Evolutionary conservation across 2,888 invertebrate genomes (phyloP).

Genomic region (Epistrophella euchroma): DNA sequence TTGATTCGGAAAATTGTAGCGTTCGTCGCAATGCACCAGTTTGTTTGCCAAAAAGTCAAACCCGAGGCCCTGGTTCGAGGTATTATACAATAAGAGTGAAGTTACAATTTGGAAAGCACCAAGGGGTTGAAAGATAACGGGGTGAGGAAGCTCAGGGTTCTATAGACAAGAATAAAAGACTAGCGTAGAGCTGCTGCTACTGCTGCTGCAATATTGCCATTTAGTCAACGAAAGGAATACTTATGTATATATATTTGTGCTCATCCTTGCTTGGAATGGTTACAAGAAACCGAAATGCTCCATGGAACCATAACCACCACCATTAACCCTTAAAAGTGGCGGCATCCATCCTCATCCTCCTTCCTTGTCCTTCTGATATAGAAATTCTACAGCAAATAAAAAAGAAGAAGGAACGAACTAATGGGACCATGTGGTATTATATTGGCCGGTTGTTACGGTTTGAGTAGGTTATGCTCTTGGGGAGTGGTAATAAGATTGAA

Average conservation of each 20-base stretch:
- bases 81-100: slow-evolving; percentile 28
- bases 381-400: not conserved
- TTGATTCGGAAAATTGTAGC: slow-evolving; percentile 74
- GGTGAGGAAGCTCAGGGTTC: not conserved
- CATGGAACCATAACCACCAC: slow-evolving; percentile 66
- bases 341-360: slow-evolving; percentile 4
- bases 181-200: slow-evolving; percentile 9
- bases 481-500: slow-evolving; percentile 76
- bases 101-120: slow-evolving; percentile 36
- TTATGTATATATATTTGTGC: slow-evolving; percentile 43
- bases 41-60: slow-evolving; percentile 75
- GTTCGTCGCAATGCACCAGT: slow-evolving; percentile 76
- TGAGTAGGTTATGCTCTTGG: slow-evolving; percentile 51
- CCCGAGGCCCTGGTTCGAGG: slow-evolving; percentile 30
- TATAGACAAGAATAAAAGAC: slow-evolving; percentile 40
- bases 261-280: slow-evolving; percentile 73
- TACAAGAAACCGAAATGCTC: slow-evolving; percentile 73
- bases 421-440: slow-evolving; percentile 71
- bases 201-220: slow-evolving; percentile 56
- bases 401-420: slow-evolving; percentile 39
- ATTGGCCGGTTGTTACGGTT: slow-evolving; percentile 43
- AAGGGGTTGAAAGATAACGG: slow-evolving; percentile 11
- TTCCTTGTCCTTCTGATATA: not conserved
- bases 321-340: slow-evolving; percentile 25
- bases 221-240: slow-evolving; percentile 65